A percentile compares a stretch with the other conserved stretches of the same genome.
Evolutionary conservation across 2,797 vertebrate genomes (phyloP).

Genomic region (Cossypha niveicapilla): DNA sequence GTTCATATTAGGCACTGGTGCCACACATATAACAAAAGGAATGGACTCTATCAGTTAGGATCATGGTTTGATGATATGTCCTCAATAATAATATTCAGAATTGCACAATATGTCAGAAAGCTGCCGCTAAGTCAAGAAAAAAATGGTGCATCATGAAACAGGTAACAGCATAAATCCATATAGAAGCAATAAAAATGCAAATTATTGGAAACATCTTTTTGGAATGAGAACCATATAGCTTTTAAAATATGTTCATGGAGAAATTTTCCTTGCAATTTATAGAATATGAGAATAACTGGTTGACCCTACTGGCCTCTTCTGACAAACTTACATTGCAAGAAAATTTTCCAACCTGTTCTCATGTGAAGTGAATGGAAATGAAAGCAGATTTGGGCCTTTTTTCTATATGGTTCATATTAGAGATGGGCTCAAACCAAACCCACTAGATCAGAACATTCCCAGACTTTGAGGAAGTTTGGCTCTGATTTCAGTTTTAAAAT

Average conservation of each 20-base stretch:
- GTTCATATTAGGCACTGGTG: not conserved
- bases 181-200: not conserved
- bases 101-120: not conserved
- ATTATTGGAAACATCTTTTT: not conserved
- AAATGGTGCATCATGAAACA: not conserved
- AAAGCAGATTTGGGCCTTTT: conserved; percentile 24
- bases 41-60: not conserved
- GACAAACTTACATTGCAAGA: not conserved
- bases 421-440: conserved; percentile 29
- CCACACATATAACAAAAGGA: not conserved
- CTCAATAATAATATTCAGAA: not conserved
- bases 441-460: conserved; percentile 66
- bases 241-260: not conserved
- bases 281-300: not conserved
- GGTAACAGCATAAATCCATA: not conserved
- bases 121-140: fast-evolving
- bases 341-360: conserved; percentile 36
- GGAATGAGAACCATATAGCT: not conserved
- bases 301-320: not conserved
- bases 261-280: not conserved
- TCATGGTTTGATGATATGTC: not conserved
- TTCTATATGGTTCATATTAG: conserved; percentile 49
- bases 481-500: conserved; percentile 57
- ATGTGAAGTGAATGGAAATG: conserved; percentile 24
- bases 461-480: conserved; percentile 68